phyloP scores from a whole-genome alignment of 2,797 vertebrate genomes.

The Channallabes apus region DNA sequence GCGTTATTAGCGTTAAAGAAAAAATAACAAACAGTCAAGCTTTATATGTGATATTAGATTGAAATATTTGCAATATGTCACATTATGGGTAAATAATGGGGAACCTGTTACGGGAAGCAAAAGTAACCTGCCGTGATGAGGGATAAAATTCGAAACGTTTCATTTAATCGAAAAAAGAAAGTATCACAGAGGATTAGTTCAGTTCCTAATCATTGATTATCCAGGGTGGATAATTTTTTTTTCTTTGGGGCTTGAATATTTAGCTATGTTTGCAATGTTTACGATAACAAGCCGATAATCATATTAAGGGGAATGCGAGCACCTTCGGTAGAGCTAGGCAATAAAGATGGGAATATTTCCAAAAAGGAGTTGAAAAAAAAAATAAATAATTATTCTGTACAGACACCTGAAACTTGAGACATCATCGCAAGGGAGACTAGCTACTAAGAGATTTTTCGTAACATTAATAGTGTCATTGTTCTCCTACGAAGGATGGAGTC shows the following conservation, averaged over 20 bases:
- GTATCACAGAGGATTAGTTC: background rate
- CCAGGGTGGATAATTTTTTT: background rate
- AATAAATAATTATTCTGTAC: constrained; percentile 64
- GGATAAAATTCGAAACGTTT: too few relatives aligned
- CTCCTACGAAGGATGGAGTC: constrained; percentile 30
- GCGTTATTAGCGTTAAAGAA: background rate
- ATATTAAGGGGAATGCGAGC: background rate
- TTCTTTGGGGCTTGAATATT: background rate
- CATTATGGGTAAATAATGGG: background rate
- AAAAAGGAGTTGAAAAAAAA: constrained; percentile 66
- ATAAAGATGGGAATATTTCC: background rate
- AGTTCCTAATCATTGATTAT: background rate
- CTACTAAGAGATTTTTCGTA: constrained; percentile 57
- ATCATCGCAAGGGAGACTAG: constrained; percentile 57
- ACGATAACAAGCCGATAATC: background rate
- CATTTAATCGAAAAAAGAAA: background rate
- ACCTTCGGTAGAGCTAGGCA: background rate
- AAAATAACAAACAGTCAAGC: background rate
- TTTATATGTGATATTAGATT: background rate
- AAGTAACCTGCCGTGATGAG: background rate
- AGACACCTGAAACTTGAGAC: constrained; percentile 56
- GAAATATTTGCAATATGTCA: background rate
- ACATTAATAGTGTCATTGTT: constrained; percentile 35
- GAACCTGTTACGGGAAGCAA: background rate
- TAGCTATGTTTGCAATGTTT: background rate